Evolutionary conservation across 64 coral and sea anemone species (phyloP), one percentile per base, ranked within the genome.

Genomic region (Porites lutea): DNA sequence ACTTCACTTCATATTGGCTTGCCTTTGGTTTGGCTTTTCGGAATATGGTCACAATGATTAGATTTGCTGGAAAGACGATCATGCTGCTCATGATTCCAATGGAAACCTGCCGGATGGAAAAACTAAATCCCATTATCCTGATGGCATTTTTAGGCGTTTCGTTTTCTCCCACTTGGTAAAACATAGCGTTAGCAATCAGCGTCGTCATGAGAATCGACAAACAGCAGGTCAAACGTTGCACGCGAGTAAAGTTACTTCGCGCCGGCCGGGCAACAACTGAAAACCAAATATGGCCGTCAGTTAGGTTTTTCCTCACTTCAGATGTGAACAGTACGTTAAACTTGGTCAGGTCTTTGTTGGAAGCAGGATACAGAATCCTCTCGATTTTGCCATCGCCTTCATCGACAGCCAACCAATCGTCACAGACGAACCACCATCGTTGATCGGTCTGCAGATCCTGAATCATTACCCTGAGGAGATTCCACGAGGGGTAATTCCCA

Each of bases 371-470:
- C 4, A 93, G 77, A 3, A 71, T 74, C 52, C 86, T 64, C 15
- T 93, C 86, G 68, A 93, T 93, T 6, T 88, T 51, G 0, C 92
- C 92, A 52, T 93, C 92, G 22, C 89, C 92, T 93, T 93, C 92
- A 37, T 93, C 92, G 11, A 93, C 92, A 1, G 92, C 92, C 48
- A 93, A 48, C 92, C 92, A 93, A 13, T 77, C 75, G 52, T 93
- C 82, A 71, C 92, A 93, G 4, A 93, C 52, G 55, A 79, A 93
- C 92, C 92, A 93, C 7, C 59, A 71, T 45, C 60, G 72, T 18
- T 50, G 82, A 59, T 93, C 86, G 16, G 74, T 88, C 14, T 93
- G 86, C 8, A 93, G 22, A 63, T 93, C 86, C 16, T 76, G 92
- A 15, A 93, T 77, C 27, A 88, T 60, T 44, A 93, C 15, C 2